Evolutionary conservation across 2,797 vertebrate genomes (phyloP).

Genomic region (Parauchenoglanis ngamensis): DNA sequence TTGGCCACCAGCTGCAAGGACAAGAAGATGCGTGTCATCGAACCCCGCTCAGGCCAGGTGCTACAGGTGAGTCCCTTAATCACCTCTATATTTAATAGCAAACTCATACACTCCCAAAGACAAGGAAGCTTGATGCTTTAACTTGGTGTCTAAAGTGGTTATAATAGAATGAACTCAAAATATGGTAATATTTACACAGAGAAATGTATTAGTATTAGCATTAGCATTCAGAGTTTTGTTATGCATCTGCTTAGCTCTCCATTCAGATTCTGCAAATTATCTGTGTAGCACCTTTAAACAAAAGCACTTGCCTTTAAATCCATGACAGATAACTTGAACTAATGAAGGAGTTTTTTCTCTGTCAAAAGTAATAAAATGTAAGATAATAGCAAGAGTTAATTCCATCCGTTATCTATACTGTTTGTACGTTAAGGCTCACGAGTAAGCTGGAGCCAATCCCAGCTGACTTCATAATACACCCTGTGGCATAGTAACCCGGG

Average conservation of each 20-base stretch:
- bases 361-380: background rate
- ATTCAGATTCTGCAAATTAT: background rate
- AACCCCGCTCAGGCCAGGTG: constrained; percentile 90
- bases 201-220: background rate
- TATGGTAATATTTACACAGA: background rate
- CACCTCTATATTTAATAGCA: background rate
- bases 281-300: background rate
- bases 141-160: background rate
- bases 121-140: background rate
- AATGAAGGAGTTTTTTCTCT: background rate
- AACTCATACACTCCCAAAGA: background rate
- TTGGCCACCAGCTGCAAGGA: constrained; percentile 96
- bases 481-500: no score
- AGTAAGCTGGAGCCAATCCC: no score
- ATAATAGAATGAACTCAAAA: no score
- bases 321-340: background rate
- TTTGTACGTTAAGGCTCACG: no score
- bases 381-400: background rate
- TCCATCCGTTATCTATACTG: no score
- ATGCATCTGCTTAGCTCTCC: background rate
- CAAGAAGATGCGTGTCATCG: constrained; percentile 90
- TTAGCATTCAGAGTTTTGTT: background rate
- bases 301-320: background rate
- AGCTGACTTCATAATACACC: no score
- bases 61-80: constrained; percentile 82